Conservation (phyloP, 2,797 vertebrate genomes). For the Percopsis omiscomaycus region DNA sequence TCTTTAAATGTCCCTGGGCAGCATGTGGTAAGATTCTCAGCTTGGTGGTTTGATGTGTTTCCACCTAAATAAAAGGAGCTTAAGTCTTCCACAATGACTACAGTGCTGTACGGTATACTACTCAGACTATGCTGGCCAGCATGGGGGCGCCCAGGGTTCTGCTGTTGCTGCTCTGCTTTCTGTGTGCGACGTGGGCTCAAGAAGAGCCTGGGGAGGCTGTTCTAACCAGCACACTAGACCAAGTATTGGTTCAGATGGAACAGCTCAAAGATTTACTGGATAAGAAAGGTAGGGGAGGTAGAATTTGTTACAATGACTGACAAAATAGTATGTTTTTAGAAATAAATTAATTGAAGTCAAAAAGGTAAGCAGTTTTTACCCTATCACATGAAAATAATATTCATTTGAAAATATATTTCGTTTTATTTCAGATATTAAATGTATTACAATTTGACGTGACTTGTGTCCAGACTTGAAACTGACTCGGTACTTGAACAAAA, state of each 20-base stretch:
- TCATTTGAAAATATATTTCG: no score
- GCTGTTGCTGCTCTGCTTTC: slow-evolving; percentile 4
- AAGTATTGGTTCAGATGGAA: neutral
- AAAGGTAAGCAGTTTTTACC: no score
- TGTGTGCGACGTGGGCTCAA: slow-evolving; percentile 20
- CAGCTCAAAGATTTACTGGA: neutral
- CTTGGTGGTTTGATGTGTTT: neutral
- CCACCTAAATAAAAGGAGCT: neutral
- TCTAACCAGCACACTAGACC: neutral
- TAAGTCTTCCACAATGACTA: neutral
- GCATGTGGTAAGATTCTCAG: slow-evolving; percentile 15
- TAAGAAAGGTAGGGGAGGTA: neutral
- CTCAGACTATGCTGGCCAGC: neutral
- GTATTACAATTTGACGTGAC: no score
- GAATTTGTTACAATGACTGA: neutral
- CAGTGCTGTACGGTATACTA: neutral
- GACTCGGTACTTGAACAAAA: no score
- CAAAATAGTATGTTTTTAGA: neutral
- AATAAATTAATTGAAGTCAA: no score
- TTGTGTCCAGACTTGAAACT: no score
- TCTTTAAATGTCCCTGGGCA: neutral
- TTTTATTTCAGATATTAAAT: no score
- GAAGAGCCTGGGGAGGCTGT: neutral
- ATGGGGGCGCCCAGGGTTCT: neutral
- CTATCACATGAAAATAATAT: no score